Evolutionary conservation across 1,140 invertebrate species (phyloP), one percentile per base, ranked within the genome.

Genomic region (Dysdera silvatica): DNA sequence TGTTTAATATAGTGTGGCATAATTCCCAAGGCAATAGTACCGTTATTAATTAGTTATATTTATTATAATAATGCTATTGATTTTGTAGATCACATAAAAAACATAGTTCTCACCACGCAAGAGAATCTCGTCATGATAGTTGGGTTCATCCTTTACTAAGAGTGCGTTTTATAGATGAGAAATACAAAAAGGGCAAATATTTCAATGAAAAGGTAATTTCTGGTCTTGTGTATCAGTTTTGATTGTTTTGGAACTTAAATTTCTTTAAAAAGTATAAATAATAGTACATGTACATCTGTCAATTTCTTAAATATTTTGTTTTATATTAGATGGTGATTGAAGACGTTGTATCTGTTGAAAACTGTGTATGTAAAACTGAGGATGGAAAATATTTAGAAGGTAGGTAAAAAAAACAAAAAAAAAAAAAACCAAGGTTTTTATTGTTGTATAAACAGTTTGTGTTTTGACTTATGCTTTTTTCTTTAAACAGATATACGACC

Each of bases 141-240:
- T 79, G 78, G 78, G 66, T 77, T 2, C 45, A 67, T 47, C 74
- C 76, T 56, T 69, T 75, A 40, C 66, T 79, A 16, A 67, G 71
- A 48, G 77, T 78, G 23, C 61, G 77, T 63, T 71, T 78, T 45
- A 69, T 79, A 14, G 74, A 76, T 67, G 72, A 75, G 67, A 65
- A 72, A 23, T 78, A 72, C 59, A 75, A 75, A 57, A 74, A 75
- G 67, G 77, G 77, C 28, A 74, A 71, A 68, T 77, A 77, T 66
- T 77, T 72, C 59, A 78, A 77, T 55, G 59, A 65, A 48, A 79
- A 79, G 70, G 76, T 78, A 54, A 43, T 41, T 18, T n/a, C 3
- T 41, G 6, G 31, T 53, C n/a, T 43, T 33, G 45, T 45, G 18
- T 32, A 1, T 37, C 29, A 20, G 5, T 41, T 61, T 37, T 37